Percentiles rank a stretch among this genome's conserved stretches.
Conservation (phyloP, 2,888 invertebrate species). For the Saturnia pavonia region DNA sequence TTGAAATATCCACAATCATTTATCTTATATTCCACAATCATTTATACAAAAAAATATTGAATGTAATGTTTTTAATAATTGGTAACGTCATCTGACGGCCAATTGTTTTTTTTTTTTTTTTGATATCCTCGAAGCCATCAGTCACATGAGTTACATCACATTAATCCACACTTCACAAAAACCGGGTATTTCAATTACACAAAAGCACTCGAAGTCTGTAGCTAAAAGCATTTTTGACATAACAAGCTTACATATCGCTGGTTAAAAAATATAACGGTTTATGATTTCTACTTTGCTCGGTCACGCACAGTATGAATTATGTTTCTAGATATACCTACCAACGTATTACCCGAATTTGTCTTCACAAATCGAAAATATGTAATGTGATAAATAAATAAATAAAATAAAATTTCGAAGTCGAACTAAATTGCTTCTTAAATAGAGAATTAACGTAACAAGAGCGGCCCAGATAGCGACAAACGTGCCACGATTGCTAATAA, state of each 20-base stretch:
- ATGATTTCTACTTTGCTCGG: slow-evolving; percentile 46
- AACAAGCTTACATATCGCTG: slow-evolving; percentile 29
- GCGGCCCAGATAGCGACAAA: slow-evolving; percentile 47
- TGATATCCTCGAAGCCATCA: not conserved
- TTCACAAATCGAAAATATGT: slow-evolving; percentile 14
- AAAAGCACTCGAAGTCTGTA: slow-evolving; percentile 44
- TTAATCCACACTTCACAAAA: slow-evolving; percentile 28
- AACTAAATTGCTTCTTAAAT: slow-evolving; percentile 25
- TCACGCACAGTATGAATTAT: slow-evolving; percentile 47
- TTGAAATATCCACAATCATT: too few species aligned
- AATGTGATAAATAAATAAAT: slow-evolving; percentile 19
- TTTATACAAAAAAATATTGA: not conserved
- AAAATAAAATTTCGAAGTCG: slow-evolving; percentile 23
- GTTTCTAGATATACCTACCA: not conserved
- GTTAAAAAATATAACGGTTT: slow-evolving; percentile 52
- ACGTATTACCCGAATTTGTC: slow-evolving; percentile 8
- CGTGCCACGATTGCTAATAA: slow-evolving; percentile 57
- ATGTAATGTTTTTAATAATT: not conserved
- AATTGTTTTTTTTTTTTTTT: not conserved
- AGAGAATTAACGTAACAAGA: slow-evolving; percentile 46
- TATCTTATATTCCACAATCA: not conserved
- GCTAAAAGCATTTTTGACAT: slow-evolving; percentile 40
- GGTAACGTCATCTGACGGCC: not conserved
- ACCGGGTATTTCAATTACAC: slow-evolving; percentile 41
- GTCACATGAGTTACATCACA: not conserved